Evolutionary conservation across 2,113 vertebrate genomes (phyloP).

Genomic region (Nyctereutes procyonoides): DNA sequence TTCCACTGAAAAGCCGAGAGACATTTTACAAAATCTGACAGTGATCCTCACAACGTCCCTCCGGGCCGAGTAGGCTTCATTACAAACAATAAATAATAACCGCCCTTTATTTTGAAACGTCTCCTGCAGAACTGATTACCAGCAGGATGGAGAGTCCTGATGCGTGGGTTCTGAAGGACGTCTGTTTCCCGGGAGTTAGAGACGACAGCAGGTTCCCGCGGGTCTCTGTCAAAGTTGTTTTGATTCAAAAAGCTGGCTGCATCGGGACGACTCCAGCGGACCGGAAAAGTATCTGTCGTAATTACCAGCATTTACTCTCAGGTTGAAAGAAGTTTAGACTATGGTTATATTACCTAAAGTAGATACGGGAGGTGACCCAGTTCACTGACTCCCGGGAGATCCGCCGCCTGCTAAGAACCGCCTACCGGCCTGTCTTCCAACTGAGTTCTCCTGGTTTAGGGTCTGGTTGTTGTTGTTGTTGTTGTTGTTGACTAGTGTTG

Average conservation of each 20-base stretch:
- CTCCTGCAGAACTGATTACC: conserved; percentile 53
- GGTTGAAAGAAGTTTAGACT: conserved; percentile 31
- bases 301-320: conserved; percentile 46
- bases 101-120: conserved; percentile 63
- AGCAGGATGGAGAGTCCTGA: neutral
- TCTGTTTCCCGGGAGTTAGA: conserved; percentile 21
- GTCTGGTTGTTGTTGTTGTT: neutral
- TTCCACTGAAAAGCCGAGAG: conserved; percentile 65
- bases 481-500: neutral
- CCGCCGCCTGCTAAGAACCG: neutral
- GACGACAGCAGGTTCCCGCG: neutral
- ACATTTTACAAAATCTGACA: conserved; percentile 70
- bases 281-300: neutral
- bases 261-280: neutral
- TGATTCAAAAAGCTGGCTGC: conserved; percentile 1
- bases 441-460: neutral
- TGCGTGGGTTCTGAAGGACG: conserved; percentile 2
- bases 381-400: neutral
- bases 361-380: conserved; percentile 22
- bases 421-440: neutral
- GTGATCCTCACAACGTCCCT: conserved; percentile 46
- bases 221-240: neutral
- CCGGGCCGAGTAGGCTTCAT: conserved; percentile 53
- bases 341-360: neutral
- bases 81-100: conserved; percentile 76